Percentiles rank a stretch among this genome's conserved stretches.
Evolutionary conservation across 2,797 vertebrate genomes (phyloP).

Genomic region (Lepus townsendii): DNA sequence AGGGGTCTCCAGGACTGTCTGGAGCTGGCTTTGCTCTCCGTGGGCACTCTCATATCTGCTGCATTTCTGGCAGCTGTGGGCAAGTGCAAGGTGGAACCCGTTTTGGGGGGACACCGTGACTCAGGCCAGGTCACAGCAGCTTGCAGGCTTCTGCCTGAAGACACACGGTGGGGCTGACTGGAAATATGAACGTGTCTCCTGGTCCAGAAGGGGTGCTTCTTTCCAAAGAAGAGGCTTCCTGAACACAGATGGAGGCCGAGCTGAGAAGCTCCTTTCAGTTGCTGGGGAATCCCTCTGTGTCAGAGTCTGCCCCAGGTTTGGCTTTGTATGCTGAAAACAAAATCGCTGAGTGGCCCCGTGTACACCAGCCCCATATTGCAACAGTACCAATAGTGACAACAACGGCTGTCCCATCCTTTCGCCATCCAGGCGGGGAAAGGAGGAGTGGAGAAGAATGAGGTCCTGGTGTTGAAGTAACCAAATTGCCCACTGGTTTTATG

Average conservation of each 20-base stretch:
- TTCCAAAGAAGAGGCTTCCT: not conserved
- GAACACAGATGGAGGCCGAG: not conserved
- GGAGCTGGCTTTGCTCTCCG: conserved; percentile 30
- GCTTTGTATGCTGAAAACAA: not conserved
- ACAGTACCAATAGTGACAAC: not conserved
- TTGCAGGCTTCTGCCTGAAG: not conserved
- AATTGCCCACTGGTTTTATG: not conserved
- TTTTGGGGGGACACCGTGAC: not conserved
- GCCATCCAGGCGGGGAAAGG: not conserved
- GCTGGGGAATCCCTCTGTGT: not conserved
- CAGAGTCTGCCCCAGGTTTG: not conserved
- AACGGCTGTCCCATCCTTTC: not conserved
- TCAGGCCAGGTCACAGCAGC: not conserved
- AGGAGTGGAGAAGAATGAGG: not conserved
- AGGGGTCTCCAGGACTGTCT: conserved; percentile 25
- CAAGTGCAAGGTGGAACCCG: not conserved
- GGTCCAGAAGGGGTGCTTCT: not conserved
- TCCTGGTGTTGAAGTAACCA: not conserved
- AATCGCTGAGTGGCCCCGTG: not conserved
- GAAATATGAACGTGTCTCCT: not conserved
- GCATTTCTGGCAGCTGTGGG: conserved; percentile 38
- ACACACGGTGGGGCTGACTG: not conserved
- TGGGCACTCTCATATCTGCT: not conserved
- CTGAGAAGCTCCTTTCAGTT: not conserved
- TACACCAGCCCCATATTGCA: not conserved